Evolutionary conservation across 2,113 vertebrate species (phyloP).

Genomic region (Rhinichthys klamathensis): DNA sequence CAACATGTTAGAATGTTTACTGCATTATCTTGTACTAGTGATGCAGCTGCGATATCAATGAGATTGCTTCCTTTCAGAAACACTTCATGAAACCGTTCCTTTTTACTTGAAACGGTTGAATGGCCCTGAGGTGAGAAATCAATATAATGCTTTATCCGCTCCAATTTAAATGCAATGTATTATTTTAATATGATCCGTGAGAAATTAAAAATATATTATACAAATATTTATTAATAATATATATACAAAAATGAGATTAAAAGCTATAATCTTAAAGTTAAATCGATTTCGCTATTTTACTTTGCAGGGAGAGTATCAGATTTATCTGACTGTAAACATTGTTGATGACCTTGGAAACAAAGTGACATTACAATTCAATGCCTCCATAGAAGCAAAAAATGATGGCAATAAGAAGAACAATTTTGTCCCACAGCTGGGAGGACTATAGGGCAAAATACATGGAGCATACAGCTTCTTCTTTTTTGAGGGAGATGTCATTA

Average conservation of each 20-base stretch:
- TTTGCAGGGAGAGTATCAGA: slow-evolving; percentile 17
- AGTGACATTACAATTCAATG: background rate
- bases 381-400: background rate
- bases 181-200: no score
- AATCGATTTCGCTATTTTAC: background rate
- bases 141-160: background rate
- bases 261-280: background rate
- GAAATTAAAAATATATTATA: background rate
- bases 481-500: no score
- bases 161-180: background rate
- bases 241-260: background rate
- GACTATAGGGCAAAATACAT: background rate
- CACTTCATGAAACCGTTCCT: background rate
- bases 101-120: background rate
- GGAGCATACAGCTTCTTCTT: no score
- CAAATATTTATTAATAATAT: background rate
- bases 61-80: slow-evolving; percentile 21
- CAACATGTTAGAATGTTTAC: background rate
- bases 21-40: background rate
- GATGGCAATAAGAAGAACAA: background rate
- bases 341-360: slow-evolving; percentile 26
- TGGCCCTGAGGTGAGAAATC: slow-evolving; percentile 22
- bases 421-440: slow-evolving; percentile 7
- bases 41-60: background rate
- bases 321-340: background rate